Evolutionary conservation across 2,888 invertebrate species (phyloP), one percentile per base, ranked within the genome.

Genomic region (Drosophila borborema): DNA sequence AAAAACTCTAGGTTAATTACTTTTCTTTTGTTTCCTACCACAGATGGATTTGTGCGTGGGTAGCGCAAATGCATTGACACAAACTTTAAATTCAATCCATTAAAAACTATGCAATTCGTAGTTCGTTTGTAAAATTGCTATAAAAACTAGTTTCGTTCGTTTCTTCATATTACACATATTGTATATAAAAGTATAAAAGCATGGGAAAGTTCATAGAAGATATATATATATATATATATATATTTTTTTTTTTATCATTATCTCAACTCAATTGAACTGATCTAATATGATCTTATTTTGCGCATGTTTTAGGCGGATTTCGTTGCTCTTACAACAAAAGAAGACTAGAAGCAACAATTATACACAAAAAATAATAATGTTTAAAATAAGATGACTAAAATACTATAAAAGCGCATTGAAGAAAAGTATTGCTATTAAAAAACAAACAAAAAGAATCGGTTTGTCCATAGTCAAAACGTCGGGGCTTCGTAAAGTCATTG

Each of bases 301-400:
- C 73, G 68, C 72, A 61, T 74, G 70, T 72, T 65, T 75, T 79
- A 79, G 78, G 81, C 81, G 76, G 71, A 83, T 82, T 86, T 81
- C 86, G 91, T 88, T 91, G 92, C 91, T 92, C 91, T 90, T 92
- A 90, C 91, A 90, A 90, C 84, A 88, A 91, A 91, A 87, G 91
- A 91, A 92, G 92, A 92, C 92, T 92, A 92, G 92, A 91, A 92
- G 92, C 92, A 92, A 92, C 92, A 91, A 90, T 86, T 84, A 90
- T 90, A 90, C 89, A 90, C 86, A 91, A 91, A 86, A 82, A 85
- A 78, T 86, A 78, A 86, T 82, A 87, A 84, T 82, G 77, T 86
- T 89, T 84, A 87, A 86, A 86, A 86, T 86, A 83, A 82, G 82
- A 81, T 86, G 85, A 86, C 83, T 90, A 87, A 91, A 87, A 87